Evolutionary conservation across 2,888 invertebrate genomes (phyloP).

Genomic region (Ferdinandea cuprea): DNA sequence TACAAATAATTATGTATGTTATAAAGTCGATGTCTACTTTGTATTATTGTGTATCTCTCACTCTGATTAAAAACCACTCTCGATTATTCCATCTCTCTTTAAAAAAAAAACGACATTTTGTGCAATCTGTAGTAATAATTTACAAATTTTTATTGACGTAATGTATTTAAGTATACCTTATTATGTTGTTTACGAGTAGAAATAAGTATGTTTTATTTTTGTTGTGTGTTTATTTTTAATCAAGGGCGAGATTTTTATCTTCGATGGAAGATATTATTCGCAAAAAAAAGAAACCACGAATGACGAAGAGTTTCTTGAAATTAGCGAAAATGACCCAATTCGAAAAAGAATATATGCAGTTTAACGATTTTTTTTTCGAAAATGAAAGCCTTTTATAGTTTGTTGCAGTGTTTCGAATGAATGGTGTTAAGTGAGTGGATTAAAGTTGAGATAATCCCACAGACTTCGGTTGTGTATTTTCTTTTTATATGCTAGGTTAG

Average conservation of each 20-base stretch:
- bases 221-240: conserved; percentile 17
- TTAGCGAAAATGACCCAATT: not conserved
- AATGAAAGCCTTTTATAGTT: not conserved
- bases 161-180: conserved; percentile 33
- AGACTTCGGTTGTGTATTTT: too few species aligned
- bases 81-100: conserved; percentile 48
- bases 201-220: conserved; percentile 9
- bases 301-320: conserved; percentile 3
- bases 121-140: conserved; percentile 49
- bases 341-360: not conserved
- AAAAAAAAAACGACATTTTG: conserved; percentile 16
- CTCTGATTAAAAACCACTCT: conserved; percentile 19
- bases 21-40: conserved; percentile 15
- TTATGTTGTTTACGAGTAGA: conserved; percentile 6
- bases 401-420: too few species aligned
- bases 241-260: conserved; percentile 14
- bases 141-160: conserved; percentile 41
- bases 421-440: too few species aligned
- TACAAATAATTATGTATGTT: not conserved
- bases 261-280: not conserved
- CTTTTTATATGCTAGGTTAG: too few species aligned
- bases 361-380: not conserved
- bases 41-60: conserved; percentile 15
- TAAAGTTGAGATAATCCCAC: too few species aligned
- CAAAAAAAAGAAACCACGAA: not conserved